Evolutionary conservation across 1,140 invertebrate genomes (phyloP), one percentile per base, ranked within the genome.

Genomic region (Chymomyza costata): DNA sequence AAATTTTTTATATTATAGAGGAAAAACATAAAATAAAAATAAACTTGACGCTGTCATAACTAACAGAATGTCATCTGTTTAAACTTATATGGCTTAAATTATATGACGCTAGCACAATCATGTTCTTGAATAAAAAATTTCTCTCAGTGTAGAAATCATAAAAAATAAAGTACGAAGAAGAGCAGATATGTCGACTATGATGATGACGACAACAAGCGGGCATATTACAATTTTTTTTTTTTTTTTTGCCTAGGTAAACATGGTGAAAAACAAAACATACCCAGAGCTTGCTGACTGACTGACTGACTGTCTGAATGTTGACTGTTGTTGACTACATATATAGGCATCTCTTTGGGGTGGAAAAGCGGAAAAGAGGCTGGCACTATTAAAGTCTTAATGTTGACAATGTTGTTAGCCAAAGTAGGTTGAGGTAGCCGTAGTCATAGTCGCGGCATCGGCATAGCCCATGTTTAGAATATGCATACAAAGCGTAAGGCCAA

Each of bases 391-490:
- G 71, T 69, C 65, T 69, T 65, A 76, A 51, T 48, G 53, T 68
- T 45, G 44, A 21, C 63, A 32, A 62, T 46, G 58, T 47, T 56
- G 62, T 61, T 58, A 52, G 58, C 47, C 48, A 78, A 76, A 64
- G 71, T 78, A 78, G 71, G 71, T 80, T 78, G 71, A 78, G 71
- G 71, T 78, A 73, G 73, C 67, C 73, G 50, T 28, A 19, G 46
- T 73, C 60, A 28, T 28, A 6, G 53, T 39, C 44, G 32, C 13
- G 3, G 32, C 13, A 54, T 28, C 10, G 70, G 51, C 74, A 64
- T 58, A 60, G 67, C 73, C n/a, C 73, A 80, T 80, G 73, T 80
- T 80, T 80, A 80, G 73, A 80, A 80, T 61, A 68, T 67, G 73
- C 73, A 80, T 53, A 80, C 73, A 80, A 80, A 80, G 64, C 64